A percentile compares a stretch with the other conserved stretches of the same genome.
phyloP scores from a whole-genome alignment of 2,797 vertebrate species.

The Thripadectes ignobilis region DNA sequence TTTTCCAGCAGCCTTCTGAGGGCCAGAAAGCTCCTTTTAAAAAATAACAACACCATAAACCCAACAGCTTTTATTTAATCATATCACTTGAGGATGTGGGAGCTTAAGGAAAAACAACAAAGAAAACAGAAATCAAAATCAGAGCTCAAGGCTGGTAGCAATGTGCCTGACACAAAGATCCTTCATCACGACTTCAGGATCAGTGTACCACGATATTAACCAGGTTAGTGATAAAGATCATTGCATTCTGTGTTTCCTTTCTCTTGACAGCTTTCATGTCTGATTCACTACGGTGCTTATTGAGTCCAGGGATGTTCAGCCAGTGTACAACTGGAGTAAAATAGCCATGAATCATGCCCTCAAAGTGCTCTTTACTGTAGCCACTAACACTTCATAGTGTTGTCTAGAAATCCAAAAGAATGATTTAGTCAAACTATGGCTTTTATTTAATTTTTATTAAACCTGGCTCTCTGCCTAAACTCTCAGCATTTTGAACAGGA shows the following conservation, averaged over 20 bases:
- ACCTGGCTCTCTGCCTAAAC: constrained; percentile 50
- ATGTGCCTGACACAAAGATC: not conserved
- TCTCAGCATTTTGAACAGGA: constrained; percentile 56
- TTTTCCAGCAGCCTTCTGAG: not conserved
- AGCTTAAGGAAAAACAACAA: not conserved
- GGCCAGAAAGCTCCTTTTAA: not conserved
- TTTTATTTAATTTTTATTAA: constrained; percentile 66
- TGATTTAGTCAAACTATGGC: constrained; percentile 31
- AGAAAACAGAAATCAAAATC: not conserved
- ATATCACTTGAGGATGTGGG: not conserved
- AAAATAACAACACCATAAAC: not conserved
- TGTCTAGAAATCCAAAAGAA: constrained; percentile 41
- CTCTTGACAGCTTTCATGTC: not conserved
- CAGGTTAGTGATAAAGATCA: not conserved
- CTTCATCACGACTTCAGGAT: fast-evolving
- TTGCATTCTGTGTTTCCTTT: not conserved
- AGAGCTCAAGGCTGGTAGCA: not conserved
- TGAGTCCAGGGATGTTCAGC: constrained; percentile 17
- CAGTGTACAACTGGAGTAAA: not conserved
- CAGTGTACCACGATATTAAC: not conserved
- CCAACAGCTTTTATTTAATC: not conserved
- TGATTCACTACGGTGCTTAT: constrained; percentile 21
- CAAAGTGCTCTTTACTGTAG: constrained; percentile 1
- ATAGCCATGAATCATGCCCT: constrained; percentile 23
- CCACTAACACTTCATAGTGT: constrained; percentile 32